These are phyloP conservation scores for Acipenser oxyrinchus DNA, from an alignment of 2,797 vertebrate genomes.

Conservation along the genomic window DNA sequence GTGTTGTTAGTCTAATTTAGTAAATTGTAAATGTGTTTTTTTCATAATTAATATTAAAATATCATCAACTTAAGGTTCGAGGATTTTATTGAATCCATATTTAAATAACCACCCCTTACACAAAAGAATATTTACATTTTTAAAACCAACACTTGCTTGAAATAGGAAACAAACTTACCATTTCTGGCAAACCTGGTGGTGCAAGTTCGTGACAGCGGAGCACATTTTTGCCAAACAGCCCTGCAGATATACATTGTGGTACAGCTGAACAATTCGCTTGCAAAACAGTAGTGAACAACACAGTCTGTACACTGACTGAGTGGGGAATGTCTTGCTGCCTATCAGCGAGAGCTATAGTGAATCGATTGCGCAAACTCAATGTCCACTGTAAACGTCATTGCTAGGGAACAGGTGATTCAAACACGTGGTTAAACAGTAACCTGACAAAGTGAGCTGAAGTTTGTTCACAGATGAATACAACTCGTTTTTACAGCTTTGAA, in stretches of 20 bases:
- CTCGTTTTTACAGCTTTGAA: too few species aligned
- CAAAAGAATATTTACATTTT: too few species aligned
- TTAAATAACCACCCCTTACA: too few species aligned
- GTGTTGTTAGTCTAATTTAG: too few species aligned
- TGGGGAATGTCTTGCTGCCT: background rate
- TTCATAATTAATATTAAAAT: too few species aligned
- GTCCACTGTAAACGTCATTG: background rate
- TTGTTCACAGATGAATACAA: too few species aligned
- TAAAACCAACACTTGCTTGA: too few species aligned
- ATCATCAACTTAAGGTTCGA: too few species aligned
- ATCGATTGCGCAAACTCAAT: background rate
- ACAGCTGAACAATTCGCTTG: background rate
- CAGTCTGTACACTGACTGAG: background rate
- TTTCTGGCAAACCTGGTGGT: conserved; percentile 32
- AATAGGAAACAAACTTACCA: conserved; percentile 41
- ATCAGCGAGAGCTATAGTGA: background rate
- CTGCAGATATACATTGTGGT: conserved; percentile 69
- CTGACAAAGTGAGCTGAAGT: too few species aligned
- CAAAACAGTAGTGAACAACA: background rate
- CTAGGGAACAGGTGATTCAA: background rate
- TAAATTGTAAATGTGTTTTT: too few species aligned
- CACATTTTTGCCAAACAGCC: conserved; percentile 63
- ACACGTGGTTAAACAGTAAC: background rate
- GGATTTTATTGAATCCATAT: too few species aligned
- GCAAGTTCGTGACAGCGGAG: conserved; percentile 50